A percentile compares a stretch with the other conserved stretches of the same genome.
Evolutionary conservation across 2,888 invertebrate species (phyloP).

Genomic region (Pollenia amentaria): DNA sequence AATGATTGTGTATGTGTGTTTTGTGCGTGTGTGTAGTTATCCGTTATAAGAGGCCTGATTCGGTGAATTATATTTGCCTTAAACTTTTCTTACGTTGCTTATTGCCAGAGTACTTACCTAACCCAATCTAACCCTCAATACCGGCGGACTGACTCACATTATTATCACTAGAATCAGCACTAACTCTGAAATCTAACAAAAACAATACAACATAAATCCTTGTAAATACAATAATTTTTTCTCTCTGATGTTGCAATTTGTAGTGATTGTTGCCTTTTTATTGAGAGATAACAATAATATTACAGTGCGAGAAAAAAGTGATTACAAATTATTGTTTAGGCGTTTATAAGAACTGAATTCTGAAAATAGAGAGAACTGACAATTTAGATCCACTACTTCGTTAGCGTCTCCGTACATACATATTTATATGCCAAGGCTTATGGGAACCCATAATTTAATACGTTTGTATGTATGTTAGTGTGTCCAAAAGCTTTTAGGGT

Average conservation of each 20-base stretch:
- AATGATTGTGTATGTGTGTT: background rate
- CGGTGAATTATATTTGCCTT: constrained; percentile 52
- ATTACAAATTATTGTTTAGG: no score
- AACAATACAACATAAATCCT: constrained; percentile 62
- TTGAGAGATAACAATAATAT: constrained; percentile 55
- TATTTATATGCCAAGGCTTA: no score
- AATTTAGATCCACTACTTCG: no score
- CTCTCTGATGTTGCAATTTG: constrained; percentile 54
- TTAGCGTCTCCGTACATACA: no score
- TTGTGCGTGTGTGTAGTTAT: constrained; percentile 35
- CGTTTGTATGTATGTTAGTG: no score
- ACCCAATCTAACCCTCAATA: constrained; percentile 39
- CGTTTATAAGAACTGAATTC: no score
- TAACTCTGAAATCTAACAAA: constrained; percentile 60
- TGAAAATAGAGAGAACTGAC: no score
- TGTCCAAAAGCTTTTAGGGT: no score
- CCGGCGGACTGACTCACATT: constrained; percentile 32
- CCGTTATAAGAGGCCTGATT: constrained; percentile 75
- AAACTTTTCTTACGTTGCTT: constrained; percentile 39
- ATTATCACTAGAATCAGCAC: constrained; percentile 51
- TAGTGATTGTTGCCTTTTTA: constrained; percentile 49
- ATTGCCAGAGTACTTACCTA: constrained; percentile 13
- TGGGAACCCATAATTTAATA: no score
- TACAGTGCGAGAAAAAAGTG: constrained; percentile 54
- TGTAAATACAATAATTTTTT: constrained; percentile 34